Evolutionary conservation across 2,888 invertebrate species (phyloP), one percentile per base, ranked within the genome.

Genomic region (Protophormia terraenovae): DNA sequence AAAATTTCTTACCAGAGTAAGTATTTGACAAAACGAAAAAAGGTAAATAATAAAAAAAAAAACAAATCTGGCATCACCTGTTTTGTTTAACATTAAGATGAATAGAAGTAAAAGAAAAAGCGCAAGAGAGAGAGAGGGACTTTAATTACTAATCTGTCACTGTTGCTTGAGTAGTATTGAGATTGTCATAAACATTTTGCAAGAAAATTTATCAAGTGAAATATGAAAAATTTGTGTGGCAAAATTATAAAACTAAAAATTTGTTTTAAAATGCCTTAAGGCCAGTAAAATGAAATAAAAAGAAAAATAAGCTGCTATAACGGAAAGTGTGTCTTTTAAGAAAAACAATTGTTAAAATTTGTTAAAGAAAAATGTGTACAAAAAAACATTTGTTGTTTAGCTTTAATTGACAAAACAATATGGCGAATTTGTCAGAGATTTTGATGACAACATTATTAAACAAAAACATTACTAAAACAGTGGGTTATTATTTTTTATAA

Each of bases 381-480:
- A 35, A n/a, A 10, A 41, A 53, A 50, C 32, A 45, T 71, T 24
- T 38, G 29, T 16, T 27, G 45, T n/a, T n/a, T n/a, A n/a, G n/a
- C n/a, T n/a, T n/a, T 76, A 82, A 75, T 71, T 82, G 76, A 76
- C 75, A 82, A 69, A 71, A 76, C 75, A 75, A 82, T 82, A 64
- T 53, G 32, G 53, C 50, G 10, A 38, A 69, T 67, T 60, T 62
- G 62, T 41, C 75, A 58, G 60, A 29, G 47, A 53, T 69, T 50
- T 53, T n/a, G n/a, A n/a, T n/a, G n/a, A n/a, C n/a, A n/a, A n/a
- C n/a, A n/a, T n/a, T 3, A 53, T 24, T 55, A 16, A 5, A 16
- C 32, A 29, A 12, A 78, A 47, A 7, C 16, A 2, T 14, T n/a
- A n/a, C 8, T 10, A 22, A 45, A 41, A 19, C 12, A n/a, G 12